Base-by-base conservation (phyloP, 2,113 vertebrate genomes). In the Sialia sialis region DNA sequence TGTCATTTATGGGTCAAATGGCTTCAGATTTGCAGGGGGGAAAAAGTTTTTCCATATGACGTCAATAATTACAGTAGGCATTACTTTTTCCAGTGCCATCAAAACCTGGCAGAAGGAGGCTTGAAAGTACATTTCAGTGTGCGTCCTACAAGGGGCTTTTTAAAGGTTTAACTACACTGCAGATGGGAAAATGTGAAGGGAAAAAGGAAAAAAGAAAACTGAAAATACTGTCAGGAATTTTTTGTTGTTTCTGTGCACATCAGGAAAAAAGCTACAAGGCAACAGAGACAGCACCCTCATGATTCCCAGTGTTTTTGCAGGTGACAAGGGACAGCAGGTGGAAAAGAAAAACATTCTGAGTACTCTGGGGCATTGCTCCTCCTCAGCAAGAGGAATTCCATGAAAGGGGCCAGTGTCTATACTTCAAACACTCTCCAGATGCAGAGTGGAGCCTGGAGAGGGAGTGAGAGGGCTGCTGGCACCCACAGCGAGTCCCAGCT, bases 401-500 rank as follows among this genome's bases (percentile, higher is more conserved):
- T 0, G 16, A 23, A 32, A 32, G 23, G 10, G 19, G 15, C 7
- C 21, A 15, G 39, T 0, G 0, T 29, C 20, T 27, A 18, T 23
- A 11, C 32, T 76, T 76, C 34, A 46, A 19, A 39, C 5, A 13
- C 3, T 2, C 22, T 59, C 75, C 4, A 5, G 64, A 26, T 16
- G 22, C 66, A 34, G 52, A 55, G 9, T 2, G 3, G 41, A 87
- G 60, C 43, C 10, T 17, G 69, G 32, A 46, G 60, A 63, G 34
- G 75, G 76, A 60, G 20, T 4, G 23, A 0, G 0, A 85, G 52
- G 55, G 43, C 66, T 87, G 66, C 55, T 55, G 79, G 49, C 29
- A 77, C 13, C 58, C 44, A 12, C 1, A 2, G 44, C 0, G 0
- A 66, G 15, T 16, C 11, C 14, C 69, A 38, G 34, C 16, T 36